phyloP scores from a whole-genome alignment of 2,113 vertebrate genomes.

The Protomyctophum bolini region DNA sequence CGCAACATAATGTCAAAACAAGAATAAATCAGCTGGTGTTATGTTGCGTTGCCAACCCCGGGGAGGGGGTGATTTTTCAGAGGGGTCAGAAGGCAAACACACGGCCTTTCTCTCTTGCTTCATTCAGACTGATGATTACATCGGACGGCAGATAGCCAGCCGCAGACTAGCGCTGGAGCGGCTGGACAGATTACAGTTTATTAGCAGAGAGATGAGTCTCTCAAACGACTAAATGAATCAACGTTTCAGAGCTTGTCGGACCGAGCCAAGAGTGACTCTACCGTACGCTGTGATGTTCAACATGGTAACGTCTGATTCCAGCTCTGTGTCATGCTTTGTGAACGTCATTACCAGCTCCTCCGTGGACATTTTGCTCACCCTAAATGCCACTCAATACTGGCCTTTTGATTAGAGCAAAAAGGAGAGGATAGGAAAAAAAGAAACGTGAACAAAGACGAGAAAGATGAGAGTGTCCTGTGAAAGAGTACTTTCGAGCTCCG shows the following conservation, averaged over 20 bases:
- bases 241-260: constrained; percentile 50
- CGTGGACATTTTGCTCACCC: constrained; percentile 24
- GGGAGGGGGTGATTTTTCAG: background rate
- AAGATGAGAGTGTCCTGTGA: too few relatives aligned
- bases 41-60: constrained; percentile 6
- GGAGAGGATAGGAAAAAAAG: too few relatives aligned
- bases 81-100: constrained; percentile 5
- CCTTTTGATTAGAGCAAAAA: constrained; percentile 28
- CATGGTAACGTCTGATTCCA: constrained; percentile 21
- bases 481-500: constrained; percentile 8
- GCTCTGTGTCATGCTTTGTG: constrained; percentile 43
- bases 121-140: constrained; percentile 52
- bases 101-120: constrained; percentile 19
- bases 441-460: too few relatives aligned
- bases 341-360: constrained; percentile 41
- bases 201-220: constrained; percentile 27
- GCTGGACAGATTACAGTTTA: constrained; percentile 2
- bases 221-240: constrained; percentile 22
- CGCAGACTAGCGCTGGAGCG: background rate
- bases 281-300: constrained; percentile 26
- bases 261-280: constrained; percentile 46
- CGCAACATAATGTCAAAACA: too few relatives aligned
- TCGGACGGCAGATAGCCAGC: constrained; percentile 17
- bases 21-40: too few relatives aligned
- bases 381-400: constrained; percentile 12